A percentile compares a stretch with the other conserved stretches of the same genome.
Evolutionary conservation across 2,797 vertebrate species (phyloP).

Genomic region (Capromys pilorides): DNA sequence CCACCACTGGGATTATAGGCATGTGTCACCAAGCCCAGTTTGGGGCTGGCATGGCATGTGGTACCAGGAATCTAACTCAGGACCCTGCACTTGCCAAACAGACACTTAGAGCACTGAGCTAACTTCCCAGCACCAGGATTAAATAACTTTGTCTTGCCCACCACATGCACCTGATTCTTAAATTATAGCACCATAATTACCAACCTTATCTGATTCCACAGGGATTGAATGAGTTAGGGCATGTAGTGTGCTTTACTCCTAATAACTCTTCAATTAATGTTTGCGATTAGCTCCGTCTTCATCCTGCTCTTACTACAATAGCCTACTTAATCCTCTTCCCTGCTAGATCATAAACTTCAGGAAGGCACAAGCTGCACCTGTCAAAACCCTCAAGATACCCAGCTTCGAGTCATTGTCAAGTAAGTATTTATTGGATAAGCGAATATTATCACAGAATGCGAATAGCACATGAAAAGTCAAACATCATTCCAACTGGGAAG

Average conservation of each 20-base stretch:
- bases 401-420: neutral
- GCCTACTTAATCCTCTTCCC: neutral
- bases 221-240: neutral
- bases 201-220: neutral
- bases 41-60: no score
- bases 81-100: no score
- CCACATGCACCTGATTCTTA: neutral
- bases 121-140: no score
- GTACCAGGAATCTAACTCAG: no score
- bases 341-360: slow-evolving; percentile 18
- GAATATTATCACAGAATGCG: neutral
- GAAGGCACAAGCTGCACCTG: neutral
- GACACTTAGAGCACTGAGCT: no score
- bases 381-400: neutral
- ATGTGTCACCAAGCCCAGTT: no score
- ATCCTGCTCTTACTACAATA: neutral
- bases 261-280: neutral
- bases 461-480: neutral
- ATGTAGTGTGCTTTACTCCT: neutral
- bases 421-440: slow-evolving; percentile 29
- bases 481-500: neutral
- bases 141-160: neutral
- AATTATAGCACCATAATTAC: neutral
- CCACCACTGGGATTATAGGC: no score
- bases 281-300: neutral